phyloP scores from a whole-genome alignment of 92 coral and sea anemone species.

The Diadumene lineata region DNA sequence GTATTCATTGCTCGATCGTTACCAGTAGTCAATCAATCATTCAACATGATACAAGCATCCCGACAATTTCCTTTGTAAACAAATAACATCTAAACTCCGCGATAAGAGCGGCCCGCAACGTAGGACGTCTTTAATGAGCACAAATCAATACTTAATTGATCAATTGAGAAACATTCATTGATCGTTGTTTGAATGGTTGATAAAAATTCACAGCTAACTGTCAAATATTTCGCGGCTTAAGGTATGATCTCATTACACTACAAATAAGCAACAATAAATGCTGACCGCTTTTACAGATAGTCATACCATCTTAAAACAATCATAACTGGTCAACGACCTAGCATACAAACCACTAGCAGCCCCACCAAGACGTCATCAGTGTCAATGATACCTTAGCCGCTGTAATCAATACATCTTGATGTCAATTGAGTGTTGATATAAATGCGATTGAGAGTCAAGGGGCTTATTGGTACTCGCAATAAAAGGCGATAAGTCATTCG shows the following conservation, averaged over 20 bases:
- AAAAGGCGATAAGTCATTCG: conserved; percentile 46
- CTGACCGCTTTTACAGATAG: not conserved
- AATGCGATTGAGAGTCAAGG: conserved; percentile 13
- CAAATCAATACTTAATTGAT: conserved; percentile 35
- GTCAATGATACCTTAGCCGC: not conserved
- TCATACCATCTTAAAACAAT: no score
- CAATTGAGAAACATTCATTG: conserved; percentile 72
- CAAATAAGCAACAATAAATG: not conserved
- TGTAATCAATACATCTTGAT: conserved; percentile 4
- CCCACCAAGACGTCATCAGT: not conserved
- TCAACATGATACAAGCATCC: conserved; percentile 26
- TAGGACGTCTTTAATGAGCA: not conserved
- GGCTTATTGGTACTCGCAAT: conserved; percentile 20
- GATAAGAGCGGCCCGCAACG: not conserved
- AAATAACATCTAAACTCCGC: not conserved
- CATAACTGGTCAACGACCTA: no score
- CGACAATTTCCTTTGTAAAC: conserved; percentile 25
- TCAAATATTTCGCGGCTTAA: conserved; percentile 45
- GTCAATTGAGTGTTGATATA: conserved; percentile 29
- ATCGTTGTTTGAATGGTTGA: conserved; percentile 58
- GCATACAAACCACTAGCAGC: no score
- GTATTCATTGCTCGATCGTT: not conserved
- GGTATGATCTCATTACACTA: not conserved
- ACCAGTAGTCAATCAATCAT: conserved; percentile 22
- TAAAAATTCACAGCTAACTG: conserved; percentile 66